Evolutionary conservation across 2,888 invertebrate genomes (phyloP), one percentile per base, ranked within the genome.

Genomic region (Machimus rusticus): DNA sequence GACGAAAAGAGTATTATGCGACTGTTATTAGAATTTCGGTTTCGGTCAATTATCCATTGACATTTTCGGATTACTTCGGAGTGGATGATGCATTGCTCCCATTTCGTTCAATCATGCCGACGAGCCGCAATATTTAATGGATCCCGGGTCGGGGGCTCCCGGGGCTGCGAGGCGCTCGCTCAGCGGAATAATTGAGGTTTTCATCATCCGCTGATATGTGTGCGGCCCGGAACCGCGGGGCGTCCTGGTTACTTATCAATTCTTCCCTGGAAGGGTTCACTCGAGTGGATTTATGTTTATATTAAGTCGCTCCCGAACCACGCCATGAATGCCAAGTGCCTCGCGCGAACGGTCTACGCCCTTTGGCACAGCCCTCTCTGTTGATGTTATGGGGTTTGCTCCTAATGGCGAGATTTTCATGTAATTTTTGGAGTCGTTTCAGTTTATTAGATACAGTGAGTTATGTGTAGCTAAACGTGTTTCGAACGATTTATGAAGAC

Each of bases 11-110:
- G 34, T 57, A 82, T 57, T 37, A 37, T 57, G 37, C 82, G 57
- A 55, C 39, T 37, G 55, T 57, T 82, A 57, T 82, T 57, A 82
- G 39, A 28, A 57, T 37, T 82, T 82, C 82, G 37, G 82, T 82
- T 57, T 57, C 55, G 66, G 55, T 82, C 82, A 82, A 82, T 82
- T 82, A 82, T 82, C 82, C 37, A 57, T 66, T 82, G 66, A 57
- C 66, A 57, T 82, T 82, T 82, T 57, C 37, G 14, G 79, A 79
- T 79, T 79, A 51, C 79, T 79, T 8, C 5, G 28, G 28, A 31
- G 28, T n/a, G n/a, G 23, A 79, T 79, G 51, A 79, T 66, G 66
- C 66, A 66, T 66, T 23, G 66, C 66, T 66, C 23, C 23, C 66
- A 66, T 66, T 66, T 66, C 66, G 66, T 66, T 66, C 66, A 66